Evolutionary conservation across 2,113 vertebrate species (phyloP).

Genomic region (Grantiella picta): DNA sequence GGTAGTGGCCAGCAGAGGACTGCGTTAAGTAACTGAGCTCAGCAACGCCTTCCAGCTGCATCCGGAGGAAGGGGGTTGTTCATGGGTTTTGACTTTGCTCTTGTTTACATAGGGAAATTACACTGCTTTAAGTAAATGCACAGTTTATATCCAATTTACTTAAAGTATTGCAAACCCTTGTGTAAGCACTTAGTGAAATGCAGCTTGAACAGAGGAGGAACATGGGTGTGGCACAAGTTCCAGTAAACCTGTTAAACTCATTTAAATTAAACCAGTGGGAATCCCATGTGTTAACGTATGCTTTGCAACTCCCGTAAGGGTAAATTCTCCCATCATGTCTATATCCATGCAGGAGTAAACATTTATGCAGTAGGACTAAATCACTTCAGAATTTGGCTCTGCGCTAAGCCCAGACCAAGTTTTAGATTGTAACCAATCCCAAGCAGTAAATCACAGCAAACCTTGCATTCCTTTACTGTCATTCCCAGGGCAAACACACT

Average conservation of each 20-base stretch:
- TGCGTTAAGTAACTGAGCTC: not conserved
- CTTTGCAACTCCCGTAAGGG: not conserved
- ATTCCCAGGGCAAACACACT: not conserved
- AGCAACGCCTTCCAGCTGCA: not conserved
- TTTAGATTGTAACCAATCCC: not conserved
- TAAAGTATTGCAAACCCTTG: slow-evolving; percentile 4
- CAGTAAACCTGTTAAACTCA: slow-evolving; percentile 8
- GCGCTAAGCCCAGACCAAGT: not conserved
- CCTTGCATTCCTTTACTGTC: not conserved
- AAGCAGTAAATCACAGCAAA: not conserved
- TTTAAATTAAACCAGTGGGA: not conserved
- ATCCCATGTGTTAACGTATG: not conserved
- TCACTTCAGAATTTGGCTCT: not conserved
- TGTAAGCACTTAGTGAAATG: slow-evolving; percentile 10
- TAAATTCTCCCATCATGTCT: not conserved
- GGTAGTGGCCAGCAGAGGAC: not conserved
- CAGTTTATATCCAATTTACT: not conserved
- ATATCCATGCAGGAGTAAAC: not conserved
- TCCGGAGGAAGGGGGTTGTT: not conserved
- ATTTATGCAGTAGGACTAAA: not conserved
- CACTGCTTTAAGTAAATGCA: slow-evolving; percentile 17
- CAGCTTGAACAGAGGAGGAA: not conserved
- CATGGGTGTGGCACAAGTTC: not conserved
- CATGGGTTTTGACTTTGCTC: not conserved
- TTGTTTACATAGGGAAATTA: slow-evolving; percentile 2